Evolutionary conservation across 2,888 invertebrate genomes (phyloP), one percentile per base, ranked within the genome.

Genomic region (Clanis bilineata): DNA sequence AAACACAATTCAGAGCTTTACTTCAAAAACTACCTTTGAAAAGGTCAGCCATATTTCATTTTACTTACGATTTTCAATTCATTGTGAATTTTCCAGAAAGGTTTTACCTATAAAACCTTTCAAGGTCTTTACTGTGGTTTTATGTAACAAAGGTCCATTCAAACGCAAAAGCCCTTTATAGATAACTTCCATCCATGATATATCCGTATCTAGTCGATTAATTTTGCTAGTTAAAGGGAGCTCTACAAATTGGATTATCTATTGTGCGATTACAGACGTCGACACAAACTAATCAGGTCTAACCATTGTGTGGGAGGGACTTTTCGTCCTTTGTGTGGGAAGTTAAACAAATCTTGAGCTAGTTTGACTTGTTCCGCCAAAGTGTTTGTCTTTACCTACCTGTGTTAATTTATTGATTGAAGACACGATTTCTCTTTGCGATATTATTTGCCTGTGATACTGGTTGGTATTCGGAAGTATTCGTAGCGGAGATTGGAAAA

Each of bases 171-270:
- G 43, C 18, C 28, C 47, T 56, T 54, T 23, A 28, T 12, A 28
- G 57, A 55, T 23, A 47, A 61, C 63, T 61, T 62, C 28, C 56
- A 64, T 62, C 57, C 60, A 4, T 62, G 66, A 58, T 62, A 56
- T 64, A 62, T 63, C 66, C 65, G 64, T 70, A 67, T 25, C 47
- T 64, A 71, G 66, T 68, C 69, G 71, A 76, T 74, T 76, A 71
- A 68, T 69, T 69, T 65, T 25, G 56, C 61, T 64, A 73, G 70
- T 72, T 70, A 74, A 72, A 73, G 67, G 71, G 69, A 70, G 69
- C 69, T 69, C 68, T 73, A 74, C 79, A 75, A 78, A 81, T 80
- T 79, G 77, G 76, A 74, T 81, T 81, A 80, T 76, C 76, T 76
- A 71, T 75, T 77, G 78, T 77, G 73, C 72, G 80, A 80, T 82